Base-by-base conservation (phyloP, 2,113 vertebrate genomes). In the Ophiodon elongatus region DNA sequence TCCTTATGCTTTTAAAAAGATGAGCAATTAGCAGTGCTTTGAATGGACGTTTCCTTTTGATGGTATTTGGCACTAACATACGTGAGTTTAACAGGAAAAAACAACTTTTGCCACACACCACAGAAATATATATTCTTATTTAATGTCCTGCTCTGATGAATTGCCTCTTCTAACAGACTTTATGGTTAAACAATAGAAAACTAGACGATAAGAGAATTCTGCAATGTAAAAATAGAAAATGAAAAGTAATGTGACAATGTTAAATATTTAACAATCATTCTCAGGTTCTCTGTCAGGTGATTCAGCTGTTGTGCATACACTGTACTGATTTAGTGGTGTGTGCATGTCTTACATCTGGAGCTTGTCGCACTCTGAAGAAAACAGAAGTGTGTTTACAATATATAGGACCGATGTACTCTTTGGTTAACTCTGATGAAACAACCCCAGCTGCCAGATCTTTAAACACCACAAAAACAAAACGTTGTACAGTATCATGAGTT, bases 61-160 rank as follows among this genome's bases (percentile, higher is more conserved):
- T 41, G 35, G 33, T 72, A 54, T 91, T 92, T 91, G 82, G 79
- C 82, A 86, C 82, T 52, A 66, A 83, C 21, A 52, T 68, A 74
- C 3, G 10, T 57, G 25, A 60, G 56, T 39, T 79, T 27, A 73
- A 41, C 37, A 41, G 56, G 15, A 63, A 31, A n/a, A 67, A 43
- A 72, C 39, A 79, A 25, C 72, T n/a, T 35, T 52, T 70, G 59
- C 79, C 41, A 73, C 67, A 83, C 29, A 63, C 17, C 57, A 66
- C 19, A 37, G 62, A 50, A 72, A 73, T 56, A 57, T 54, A 43
- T 59, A 29, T 63, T 35, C 21, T 25, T 29, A 41, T 63, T 41
- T 65, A 31, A 8, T 60, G 25, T 39, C 31, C 27, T 63, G 63
- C 29, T 54, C 31, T 50, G 47, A 67, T 45, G n/a, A 62, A 29